Conservation (phyloP, 2,113 vertebrate species). For the Cavia porcellus region DNA sequence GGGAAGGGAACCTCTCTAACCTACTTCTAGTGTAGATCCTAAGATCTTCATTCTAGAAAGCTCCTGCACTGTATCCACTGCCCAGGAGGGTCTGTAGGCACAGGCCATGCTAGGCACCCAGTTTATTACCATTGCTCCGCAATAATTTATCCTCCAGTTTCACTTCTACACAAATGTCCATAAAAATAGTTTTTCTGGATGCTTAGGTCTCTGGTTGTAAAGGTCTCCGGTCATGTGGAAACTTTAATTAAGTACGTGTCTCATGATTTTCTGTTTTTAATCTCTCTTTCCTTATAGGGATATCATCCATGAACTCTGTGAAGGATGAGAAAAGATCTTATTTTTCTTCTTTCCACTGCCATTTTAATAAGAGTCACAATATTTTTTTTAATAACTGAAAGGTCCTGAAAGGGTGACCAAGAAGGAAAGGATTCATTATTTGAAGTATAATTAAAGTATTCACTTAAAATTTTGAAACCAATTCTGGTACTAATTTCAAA, state of each 20-base stretch:
- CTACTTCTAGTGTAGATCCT: neutral
- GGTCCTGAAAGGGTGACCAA: neutral
- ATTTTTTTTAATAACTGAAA: neutral
- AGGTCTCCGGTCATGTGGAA: neutral
- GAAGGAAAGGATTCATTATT: neutral
- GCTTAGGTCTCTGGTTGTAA: neutral
- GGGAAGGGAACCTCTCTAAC: neutral
- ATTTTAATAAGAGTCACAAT: neutral
- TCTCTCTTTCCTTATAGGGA: neutral
- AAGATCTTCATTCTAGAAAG: neutral
- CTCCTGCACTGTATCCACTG: neutral
- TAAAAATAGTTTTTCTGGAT: neutral
- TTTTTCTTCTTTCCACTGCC: neutral
- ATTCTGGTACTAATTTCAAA: neutral
- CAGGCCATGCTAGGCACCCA: too few relatives aligned
- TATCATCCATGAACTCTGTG: neutral
- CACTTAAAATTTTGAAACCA: neutral
- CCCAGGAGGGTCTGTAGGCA: neutral
- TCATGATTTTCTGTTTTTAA: neutral
- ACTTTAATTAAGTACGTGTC: neutral
- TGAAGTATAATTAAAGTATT: neutral
- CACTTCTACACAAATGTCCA: neutral
- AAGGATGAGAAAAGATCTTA: neutral
- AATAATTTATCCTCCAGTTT: neutral
- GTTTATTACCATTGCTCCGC: neutral